phyloP scores from a whole-genome alignment of 2,113 vertebrate genomes.

The Platycercus adscitus region DNA sequence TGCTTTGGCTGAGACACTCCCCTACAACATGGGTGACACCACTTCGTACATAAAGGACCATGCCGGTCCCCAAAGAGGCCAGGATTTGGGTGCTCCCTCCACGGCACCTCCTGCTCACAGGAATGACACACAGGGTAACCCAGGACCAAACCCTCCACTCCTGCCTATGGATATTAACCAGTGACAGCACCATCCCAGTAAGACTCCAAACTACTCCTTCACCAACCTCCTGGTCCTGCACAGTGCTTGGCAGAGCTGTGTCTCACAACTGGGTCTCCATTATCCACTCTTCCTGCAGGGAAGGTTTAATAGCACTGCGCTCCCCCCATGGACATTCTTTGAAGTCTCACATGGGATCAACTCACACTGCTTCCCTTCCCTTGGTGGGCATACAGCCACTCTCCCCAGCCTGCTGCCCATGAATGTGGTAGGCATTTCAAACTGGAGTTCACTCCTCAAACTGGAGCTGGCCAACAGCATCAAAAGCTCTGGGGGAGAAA shows the following conservation, averaged over 20 bases:
- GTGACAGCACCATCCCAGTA: background rate
- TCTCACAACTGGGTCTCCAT: background rate
- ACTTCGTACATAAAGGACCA: background rate
- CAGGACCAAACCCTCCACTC: background rate
- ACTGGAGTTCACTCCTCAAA: background rate
- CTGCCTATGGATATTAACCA: background rate
- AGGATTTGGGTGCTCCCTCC: background rate
- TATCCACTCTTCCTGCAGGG: background rate
- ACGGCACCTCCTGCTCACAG: background rate
- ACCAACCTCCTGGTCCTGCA: background rate
- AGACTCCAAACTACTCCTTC: background rate
- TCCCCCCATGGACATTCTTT: background rate
- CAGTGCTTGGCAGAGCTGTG: fast-evolving
- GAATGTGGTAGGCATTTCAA: background rate
- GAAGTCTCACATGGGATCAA: background rate
- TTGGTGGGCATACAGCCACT: background rate
- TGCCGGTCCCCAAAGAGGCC: background rate
- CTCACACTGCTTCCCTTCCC: background rate
- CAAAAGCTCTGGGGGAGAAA: background rate
- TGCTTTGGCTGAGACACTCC: background rate
- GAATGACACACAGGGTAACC: fast-evolving
- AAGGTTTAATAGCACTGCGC: background rate
- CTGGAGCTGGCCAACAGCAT: background rate
- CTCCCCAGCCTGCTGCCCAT: background rate
- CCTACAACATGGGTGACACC: background rate